A percentile compares a stretch with the other conserved stretches of the same genome.
These are phyloP conservation scores for Armadillidium nasatum DNA, from an alignment of 1,140 invertebrate genomes.

Conservation along the genomic window DNA sequence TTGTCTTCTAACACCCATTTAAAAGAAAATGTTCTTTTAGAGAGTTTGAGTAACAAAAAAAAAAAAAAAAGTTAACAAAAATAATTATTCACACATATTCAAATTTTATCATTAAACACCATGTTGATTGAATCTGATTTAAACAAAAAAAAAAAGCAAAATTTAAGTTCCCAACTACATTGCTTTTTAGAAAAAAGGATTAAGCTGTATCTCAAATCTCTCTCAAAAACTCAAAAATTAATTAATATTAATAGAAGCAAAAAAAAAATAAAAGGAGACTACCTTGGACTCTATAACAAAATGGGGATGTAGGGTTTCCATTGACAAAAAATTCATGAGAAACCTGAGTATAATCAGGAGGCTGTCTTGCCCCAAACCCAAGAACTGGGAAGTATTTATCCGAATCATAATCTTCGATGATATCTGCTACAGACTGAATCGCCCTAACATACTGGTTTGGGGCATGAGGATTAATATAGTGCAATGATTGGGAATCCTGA, in stretches of 20 bases:
- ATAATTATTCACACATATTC: too few species aligned
- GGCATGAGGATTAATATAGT: conserved; percentile 53
- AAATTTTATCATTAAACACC: too few species aligned
- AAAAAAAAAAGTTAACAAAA: too few species aligned
- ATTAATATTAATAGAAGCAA: neutral
- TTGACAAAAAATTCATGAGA: conserved; percentile 61
- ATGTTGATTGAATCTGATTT: too few species aligned
- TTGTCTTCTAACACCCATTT: too few species aligned
- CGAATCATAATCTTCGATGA: conserved; percentile 62
- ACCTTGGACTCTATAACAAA: conserved; percentile 53
- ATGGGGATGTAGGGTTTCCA: conserved; percentile 56
- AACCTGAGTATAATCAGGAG: conserved; percentile 52
- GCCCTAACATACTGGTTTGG: conserved; percentile 59
- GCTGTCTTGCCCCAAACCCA: conserved; percentile 58
- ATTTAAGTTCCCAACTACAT: too few species aligned
- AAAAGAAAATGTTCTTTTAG: too few species aligned
- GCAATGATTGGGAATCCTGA: conserved; percentile 55
- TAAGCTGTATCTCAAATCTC: too few species aligned
- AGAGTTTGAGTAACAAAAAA: too few species aligned
- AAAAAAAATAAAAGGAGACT: neutral
- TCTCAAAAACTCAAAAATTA: too few species aligned
- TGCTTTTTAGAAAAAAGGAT: too few species aligned
- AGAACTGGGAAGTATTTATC: conserved; percentile 58
- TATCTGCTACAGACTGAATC: conserved; percentile 58
- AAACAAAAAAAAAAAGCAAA: too few species aligned